phyloP scores from a whole-genome alignment of 1,140 invertebrate genomes.

The Drosophila mayri region DNA sequence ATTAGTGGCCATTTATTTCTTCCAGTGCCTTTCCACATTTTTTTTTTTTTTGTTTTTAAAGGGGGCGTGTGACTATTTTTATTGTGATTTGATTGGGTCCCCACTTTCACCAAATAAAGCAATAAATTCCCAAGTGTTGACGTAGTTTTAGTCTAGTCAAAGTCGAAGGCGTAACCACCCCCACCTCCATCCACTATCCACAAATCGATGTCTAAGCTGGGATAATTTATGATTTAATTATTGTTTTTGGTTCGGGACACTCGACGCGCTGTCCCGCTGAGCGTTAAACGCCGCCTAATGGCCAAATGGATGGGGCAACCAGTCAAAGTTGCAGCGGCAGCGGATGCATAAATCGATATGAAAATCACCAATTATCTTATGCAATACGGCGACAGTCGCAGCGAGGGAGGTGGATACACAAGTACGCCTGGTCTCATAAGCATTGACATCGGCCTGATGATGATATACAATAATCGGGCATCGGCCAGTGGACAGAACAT shows the following conservation, averaged over 20 bases:
- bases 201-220: conserved; percentile 10
- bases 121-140: conserved; percentile 74
- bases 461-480: conserved; percentile 82
- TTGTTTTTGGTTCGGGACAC: conserved; percentile 58
- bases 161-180: conserved; percentile 2
- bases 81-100: conserved; percentile 63
- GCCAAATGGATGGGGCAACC: conserved; percentile 1
- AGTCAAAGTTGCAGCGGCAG: conserved; percentile 18
- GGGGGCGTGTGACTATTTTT: conserved; percentile 77
- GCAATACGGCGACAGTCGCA: conserved; percentile 51
- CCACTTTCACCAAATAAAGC: conserved; percentile 72
- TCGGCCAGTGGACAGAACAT: conserved; percentile 58
- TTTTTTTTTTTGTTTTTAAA: background rate
- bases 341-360: conserved; percentile 83
- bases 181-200: background rate
- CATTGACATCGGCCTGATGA: conserved; percentile 67
- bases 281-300: conserved; percentile 60
- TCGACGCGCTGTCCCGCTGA: conserved; percentile 42
- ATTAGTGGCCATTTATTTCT: background rate
- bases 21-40: background rate
- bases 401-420: conserved; percentile 19
- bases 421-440: conserved; percentile 46
- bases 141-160: conserved; percentile 56
- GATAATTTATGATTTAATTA: conserved; percentile 80
- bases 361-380: conserved; percentile 84